Evolutionary conservation across 1,140 invertebrate species (phyloP), one percentile per base, ranked within the genome.

Genomic region (Papilio aristodemus): DNA sequence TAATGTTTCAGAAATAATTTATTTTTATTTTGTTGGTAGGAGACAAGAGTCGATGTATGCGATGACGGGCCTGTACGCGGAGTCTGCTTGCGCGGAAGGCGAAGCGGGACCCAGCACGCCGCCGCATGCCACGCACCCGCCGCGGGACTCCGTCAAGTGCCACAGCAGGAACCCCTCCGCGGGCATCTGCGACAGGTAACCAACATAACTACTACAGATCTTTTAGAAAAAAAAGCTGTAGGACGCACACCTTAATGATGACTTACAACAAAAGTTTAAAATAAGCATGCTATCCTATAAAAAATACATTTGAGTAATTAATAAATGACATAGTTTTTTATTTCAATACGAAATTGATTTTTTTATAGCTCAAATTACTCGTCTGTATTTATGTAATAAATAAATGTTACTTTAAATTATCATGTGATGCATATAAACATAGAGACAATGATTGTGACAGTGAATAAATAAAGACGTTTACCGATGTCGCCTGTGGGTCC

Each of bases 41-140:
- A 93, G 95, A 81, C 95, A 96, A 92, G 95, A 96, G 87, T 96
- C 95, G 75, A 96, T 96, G 95, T 96, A 96, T 86, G 95, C 95
- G 37, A 96, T 96, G 95, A 96, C 95, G 19, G 95, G 95, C n/a
- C 92, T 96, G 14, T 96, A 96, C 83, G 95, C 95, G 54, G 95
- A 96, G 74, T 94, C 93, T 13, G 92, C 93, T 36, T 93, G 92
- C 62, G 91, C 91, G 67, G 93, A 93, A 69, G 87, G 81, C 63
- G 85, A 74, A 8, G 78, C 83, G 14, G 87, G 77, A 11, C 81
- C 80, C 17, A 87, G 91, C 76, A 79, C 74, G 73, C 88, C 91
- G 10, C 84, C 92, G 64, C 89, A 88, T 60, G 85, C 86, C 9
- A 77, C 84, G 22, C 82, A 85, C 67, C 83, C 85, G n/a, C 82